Percentiles rank a stretch among this genome's conserved stretches.
Conservation (phyloP, 2,888 invertebrate genomes). For the Erebia ligea region DNA sequence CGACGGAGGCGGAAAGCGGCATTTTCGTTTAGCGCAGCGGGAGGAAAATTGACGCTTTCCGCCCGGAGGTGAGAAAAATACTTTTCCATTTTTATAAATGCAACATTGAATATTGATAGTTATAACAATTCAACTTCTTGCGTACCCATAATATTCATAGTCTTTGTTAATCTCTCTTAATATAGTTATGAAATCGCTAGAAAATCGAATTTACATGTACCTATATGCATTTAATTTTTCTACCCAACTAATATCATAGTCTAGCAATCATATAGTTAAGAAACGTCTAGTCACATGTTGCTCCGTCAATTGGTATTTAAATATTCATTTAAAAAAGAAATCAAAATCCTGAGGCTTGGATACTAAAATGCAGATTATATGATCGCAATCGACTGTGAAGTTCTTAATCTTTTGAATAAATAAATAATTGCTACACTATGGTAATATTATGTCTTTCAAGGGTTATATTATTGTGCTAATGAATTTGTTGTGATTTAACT, state of each 20-base stretch:
- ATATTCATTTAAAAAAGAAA: too few species aligned
- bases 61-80: too few species aligned
- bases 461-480: neutral
- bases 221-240: too few species aligned
- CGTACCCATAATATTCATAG: neutral
- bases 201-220: neutral
- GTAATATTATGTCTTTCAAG: neutral
- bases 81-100: constrained; percentile 11
- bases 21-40: too few species aligned
- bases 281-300: neutral
- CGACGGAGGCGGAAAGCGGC: too few species aligned
- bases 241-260: too few species aligned
- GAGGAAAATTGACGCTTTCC: too few species aligned
- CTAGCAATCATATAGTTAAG: neutral
- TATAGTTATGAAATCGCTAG: neutral
- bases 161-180: neutral
- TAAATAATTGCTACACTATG: neutral
- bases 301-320: too few species aligned
- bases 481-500: neutral
- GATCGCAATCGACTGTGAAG: neutral
- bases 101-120: neutral
- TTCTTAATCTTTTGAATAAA: neutral
- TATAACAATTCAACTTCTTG: neutral
- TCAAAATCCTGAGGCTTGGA: neutral
- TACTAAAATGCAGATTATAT: neutral